Conservation (phyloP, 2,113 vertebrate genomes). For the Cettia cetti region DNA sequence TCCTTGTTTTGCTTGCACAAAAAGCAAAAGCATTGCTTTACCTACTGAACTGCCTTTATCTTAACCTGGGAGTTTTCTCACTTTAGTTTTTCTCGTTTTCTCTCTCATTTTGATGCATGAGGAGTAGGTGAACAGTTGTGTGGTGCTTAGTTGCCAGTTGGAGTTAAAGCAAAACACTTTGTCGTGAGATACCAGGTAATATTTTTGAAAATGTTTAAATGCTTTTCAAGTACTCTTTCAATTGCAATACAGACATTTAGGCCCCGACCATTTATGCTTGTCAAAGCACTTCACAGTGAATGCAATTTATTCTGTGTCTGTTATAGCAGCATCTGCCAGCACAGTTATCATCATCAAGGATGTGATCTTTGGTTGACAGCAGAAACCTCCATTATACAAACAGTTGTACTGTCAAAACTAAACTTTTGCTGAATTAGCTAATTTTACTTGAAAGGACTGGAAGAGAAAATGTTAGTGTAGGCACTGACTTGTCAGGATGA, state of each 20-base stretch:
- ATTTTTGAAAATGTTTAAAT: neutral
- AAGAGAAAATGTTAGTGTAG: neutral
- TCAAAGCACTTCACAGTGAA: neutral
- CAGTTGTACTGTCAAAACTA: neutral
- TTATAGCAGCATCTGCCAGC: neutral
- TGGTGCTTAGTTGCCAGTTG: neutral
- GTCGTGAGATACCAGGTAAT: neutral
- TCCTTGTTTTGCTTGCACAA: neutral
- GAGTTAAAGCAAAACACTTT: neutral
- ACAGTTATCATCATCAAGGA: neutral
- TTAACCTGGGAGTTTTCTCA: neutral
- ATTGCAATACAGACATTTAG: neutral
- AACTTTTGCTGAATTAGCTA: neutral
- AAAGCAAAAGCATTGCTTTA: neutral
- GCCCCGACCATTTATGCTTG: neutral
- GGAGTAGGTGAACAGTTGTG: neutral
- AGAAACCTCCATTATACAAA: neutral
- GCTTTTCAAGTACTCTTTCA: neutral
- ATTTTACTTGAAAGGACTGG: neutral
- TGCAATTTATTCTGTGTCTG: neutral
- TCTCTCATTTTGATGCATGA: neutral
- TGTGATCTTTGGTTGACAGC: neutral
- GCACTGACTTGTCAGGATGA: neutral
- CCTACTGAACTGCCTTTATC: neutral
- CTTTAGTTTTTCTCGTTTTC: neutral